Conservation (phyloP, 2,797 vertebrate species). For the Mastacembelus armatus region DNA sequence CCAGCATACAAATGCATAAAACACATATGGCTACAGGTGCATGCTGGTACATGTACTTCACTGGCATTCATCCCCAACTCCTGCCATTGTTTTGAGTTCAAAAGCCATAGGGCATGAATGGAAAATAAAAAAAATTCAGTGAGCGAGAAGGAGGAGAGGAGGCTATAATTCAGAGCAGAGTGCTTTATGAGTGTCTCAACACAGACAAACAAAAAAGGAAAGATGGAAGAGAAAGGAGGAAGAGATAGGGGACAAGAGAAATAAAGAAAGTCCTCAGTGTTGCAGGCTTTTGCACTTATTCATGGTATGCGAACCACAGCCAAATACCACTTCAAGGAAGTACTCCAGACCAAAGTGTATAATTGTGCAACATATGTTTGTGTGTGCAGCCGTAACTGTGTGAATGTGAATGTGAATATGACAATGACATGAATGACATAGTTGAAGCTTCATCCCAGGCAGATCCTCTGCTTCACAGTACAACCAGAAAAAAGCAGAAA, state of each 20-base stretch:
- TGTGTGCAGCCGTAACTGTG: neutral
- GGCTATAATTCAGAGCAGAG: neutral
- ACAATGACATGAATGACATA: no score
- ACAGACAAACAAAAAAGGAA: neutral
- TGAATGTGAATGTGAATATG: conserved; percentile 19
- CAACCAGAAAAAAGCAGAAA: no score
- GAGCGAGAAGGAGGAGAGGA: neutral
- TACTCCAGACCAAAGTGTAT: neutral
- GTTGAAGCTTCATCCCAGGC: no score
- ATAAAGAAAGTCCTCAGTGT: conserved; percentile 1
- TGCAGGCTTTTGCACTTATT: neutral
- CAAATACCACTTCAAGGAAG: neutral
- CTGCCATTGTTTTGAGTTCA: conserved; percentile 33
- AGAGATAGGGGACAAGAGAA: neutral
- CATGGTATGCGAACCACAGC: neutral
- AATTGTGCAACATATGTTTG: neutral
- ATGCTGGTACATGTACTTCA: conserved; percentile 18
- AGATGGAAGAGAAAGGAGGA: neutral
- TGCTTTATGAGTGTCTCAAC: neutral
- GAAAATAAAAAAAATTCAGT: conserved; percentile 1
- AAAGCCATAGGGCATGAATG: conserved; percentile 3
- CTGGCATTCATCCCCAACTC: conserved; percentile 35
- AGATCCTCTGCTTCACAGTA: conserved; percentile 11
- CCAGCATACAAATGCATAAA: conserved; percentile 33
- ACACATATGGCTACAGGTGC: conserved; percentile 37